Base-by-base conservation (phyloP, 2,113 vertebrate genomes). In the Sturnus vulgaris region DNA sequence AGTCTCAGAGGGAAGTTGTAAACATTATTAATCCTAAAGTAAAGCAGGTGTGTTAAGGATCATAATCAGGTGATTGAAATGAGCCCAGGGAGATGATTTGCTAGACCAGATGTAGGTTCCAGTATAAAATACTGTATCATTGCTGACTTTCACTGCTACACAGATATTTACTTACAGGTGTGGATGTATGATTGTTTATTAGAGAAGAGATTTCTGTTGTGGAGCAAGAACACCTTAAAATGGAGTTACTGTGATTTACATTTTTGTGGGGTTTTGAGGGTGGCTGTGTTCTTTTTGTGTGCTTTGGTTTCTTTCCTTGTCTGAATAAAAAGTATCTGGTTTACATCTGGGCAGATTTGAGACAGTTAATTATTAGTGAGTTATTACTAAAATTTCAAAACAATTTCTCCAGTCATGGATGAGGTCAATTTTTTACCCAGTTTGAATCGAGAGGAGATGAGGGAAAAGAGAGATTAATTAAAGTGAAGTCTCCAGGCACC, bases 391-490 rank as follows among this genome's bases (percentile, higher is more conserved):
- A 65, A 86, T 72, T 95, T 80, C 69, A 17, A 78, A 86, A 61
- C 73, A 85, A 35, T 68, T 49, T 91, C 53, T 79, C 9, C 13
- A 66, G 47, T 61, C 18, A 18, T 23, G 31, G 65, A 35, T 0
- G 7, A 81, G 72, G 63, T 90, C 66, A 59, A 27, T 7, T 83
- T 78, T 82, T 93, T 84, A 57, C 50, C 25, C 63, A 52, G 49
- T 88, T 57, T 56, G 84, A 88, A 79, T 76, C 24, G n/a, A 82
- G 55, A 11, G 20, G 66, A 87, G 27, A 64, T 61, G 72, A 73
- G 60, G 92, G 89, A 83, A 52, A 92, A 77, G 30, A 73, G 59
- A 56, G 16, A 46, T n/a, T 93, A 92, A 96, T 95, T 96, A 93
- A 86, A 94, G 53, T 47, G 44, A 89, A 85, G 33, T 89, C 80